Evolutionary conservation across 2,888 invertebrate species (phyloP).

Genomic region (Griposia aprilina): DNA sequence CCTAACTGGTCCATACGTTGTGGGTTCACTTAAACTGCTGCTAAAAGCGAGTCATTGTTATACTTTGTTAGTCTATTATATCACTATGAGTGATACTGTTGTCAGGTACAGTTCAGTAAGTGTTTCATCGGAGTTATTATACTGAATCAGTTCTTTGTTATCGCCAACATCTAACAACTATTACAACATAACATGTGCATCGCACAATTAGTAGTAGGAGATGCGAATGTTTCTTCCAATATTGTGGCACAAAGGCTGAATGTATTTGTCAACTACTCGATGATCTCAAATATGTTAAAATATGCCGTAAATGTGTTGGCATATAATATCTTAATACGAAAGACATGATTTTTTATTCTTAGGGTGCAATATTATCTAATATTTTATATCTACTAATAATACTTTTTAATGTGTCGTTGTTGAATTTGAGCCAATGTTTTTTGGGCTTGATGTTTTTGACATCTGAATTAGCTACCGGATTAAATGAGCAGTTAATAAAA

Average conservation of each 20-base stretch:
- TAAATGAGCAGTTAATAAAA: conserved; percentile 26
- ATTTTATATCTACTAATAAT: conserved; percentile 53
- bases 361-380: conserved; percentile 67
- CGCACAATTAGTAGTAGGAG: neutral
- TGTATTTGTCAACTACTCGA: conserved; percentile 70
- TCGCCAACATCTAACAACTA: conserved; percentile 21
- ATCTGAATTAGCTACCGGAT: conserved; percentile 46
- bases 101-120: conserved; percentile 68
- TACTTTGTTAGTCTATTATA: conserved; percentile 62
- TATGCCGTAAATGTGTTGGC: conserved; percentile 40
- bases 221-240: conserved; percentile 33
- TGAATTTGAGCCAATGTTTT: conserved; percentile 18
- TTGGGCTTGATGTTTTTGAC: conserved; percentile 21
- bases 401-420: conserved; percentile 51
- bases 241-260: conserved; percentile 64
- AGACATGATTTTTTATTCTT: conserved; percentile 61
- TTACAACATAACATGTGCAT: conserved; percentile 26
- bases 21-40: conserved; percentile 33
- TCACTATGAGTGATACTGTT: conserved; percentile 71
- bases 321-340: conserved; percentile 47
- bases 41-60: conserved; percentile 64
- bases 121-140: conserved; percentile 70
- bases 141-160: conserved; percentile 66
- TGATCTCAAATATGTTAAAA: conserved; percentile 64
- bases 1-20: conserved; percentile 54